Evolutionary conservation across 2,113 vertebrate genomes (phyloP).

Genomic region (Larimichthys crocea): DNA sequence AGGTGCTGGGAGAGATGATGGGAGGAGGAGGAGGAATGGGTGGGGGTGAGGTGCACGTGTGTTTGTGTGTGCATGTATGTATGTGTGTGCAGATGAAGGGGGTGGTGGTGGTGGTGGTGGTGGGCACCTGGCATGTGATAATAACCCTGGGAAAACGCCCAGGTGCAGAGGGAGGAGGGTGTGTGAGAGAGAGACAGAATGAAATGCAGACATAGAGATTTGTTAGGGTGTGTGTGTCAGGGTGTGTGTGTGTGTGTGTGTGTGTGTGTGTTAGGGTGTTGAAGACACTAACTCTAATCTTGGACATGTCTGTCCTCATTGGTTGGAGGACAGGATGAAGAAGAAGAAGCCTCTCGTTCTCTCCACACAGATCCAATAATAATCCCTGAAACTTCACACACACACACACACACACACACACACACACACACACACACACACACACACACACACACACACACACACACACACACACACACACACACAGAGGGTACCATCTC

Average conservation of each 20-base stretch:
- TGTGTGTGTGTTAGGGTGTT: background rate
- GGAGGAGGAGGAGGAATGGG: slow-evolving; percentile 16
- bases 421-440: slow-evolving; percentile 48
- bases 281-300: slow-evolving; percentile 42
- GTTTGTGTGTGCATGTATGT: slow-evolving; percentile 1
- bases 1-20: slow-evolving; percentile 56
- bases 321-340: slow-evolving; percentile 46
- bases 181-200: slow-evolving; percentile 43
- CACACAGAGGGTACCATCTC: slow-evolving; percentile 36
- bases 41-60: slow-evolving; percentile 22
- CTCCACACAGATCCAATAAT: slow-evolving; percentile 7
- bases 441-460: background rate
- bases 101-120: background rate
- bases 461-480: slow-evolving; percentile 18
- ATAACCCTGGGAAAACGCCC: slow-evolving; percentile 79
- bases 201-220: slow-evolving; percentile 12
- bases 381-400: slow-evolving; percentile 33
- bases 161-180: slow-evolving; percentile 52
- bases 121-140: slow-evolving; percentile 75
- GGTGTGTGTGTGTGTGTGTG: no score
- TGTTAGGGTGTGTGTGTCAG: no score
- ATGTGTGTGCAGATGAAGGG: slow-evolving; percentile 5
- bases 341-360: background rate
- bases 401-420: background rate
- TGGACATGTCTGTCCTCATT: slow-evolving; percentile 38